Conservation (phyloP, 1,140 invertebrate genomes). For the Drosophila subpulchrella region DNA sequence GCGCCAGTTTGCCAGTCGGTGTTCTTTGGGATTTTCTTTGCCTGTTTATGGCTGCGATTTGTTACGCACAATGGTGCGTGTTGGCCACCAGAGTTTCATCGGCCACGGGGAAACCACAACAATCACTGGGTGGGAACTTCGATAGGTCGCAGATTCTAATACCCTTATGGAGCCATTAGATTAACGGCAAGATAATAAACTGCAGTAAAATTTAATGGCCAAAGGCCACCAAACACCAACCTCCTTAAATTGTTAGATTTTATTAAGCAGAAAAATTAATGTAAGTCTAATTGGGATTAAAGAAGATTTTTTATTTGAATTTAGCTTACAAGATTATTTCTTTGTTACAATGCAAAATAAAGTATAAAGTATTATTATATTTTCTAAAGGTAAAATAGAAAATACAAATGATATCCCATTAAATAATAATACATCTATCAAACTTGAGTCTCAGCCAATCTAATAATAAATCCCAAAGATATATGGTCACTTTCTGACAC, state of each 20-base stretch:
- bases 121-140: slow-evolving; percentile 4
- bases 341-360: too few species aligned
- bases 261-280: not conserved
- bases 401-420: not conserved
- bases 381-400: too few species aligned
- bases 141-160: slow-evolving; percentile 17
- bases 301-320: not conserved
- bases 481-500: not conserved
- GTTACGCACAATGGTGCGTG: slow-evolving; percentile 79
- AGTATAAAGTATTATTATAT: too few species aligned
- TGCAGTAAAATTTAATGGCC: slow-evolving; percentile 10
- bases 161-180: slow-evolving; percentile 13
- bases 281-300: not conserved
- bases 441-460: not conserved
- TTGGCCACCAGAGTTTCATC: slow-evolving; percentile 60
- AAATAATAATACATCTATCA: too few species aligned
- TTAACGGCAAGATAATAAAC: slow-evolving; percentile 11
- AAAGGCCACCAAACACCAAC: not conserved
- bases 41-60: slow-evolving; percentile 79
- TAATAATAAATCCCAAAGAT: not conserved
- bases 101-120: slow-evolving; percentile 31
- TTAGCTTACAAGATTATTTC: too few species aligned
- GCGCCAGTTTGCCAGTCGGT: slow-evolving; percentile 30
- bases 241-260: not conserved
- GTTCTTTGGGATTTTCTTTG: slow-evolving; percentile 55